Evolutionary conservation across 2,888 invertebrate genomes (phyloP).

Genomic region (Myopa tessellatipennis): DNA sequence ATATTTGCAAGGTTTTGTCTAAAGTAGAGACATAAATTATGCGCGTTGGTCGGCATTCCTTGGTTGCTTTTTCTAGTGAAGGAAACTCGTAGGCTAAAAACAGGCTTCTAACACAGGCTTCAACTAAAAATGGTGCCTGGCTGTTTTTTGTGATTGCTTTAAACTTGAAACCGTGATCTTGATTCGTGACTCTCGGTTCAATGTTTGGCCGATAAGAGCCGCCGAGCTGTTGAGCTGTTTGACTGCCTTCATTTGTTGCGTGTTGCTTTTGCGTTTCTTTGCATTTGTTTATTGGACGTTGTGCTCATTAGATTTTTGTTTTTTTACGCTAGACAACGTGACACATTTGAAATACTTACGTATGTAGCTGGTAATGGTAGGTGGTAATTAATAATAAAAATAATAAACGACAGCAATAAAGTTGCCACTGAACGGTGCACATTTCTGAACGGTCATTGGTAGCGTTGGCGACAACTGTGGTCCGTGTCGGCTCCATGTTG

Average conservation of each 20-base stretch:
- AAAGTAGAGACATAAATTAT: no score
- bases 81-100: background rate
- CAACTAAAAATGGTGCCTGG: background rate
- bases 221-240: constrained; percentile 11
- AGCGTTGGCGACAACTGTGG: background rate
- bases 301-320: background rate
- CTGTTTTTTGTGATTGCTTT: background rate
- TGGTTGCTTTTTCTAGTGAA: background rate
- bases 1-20: no score
- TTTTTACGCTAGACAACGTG: constrained; percentile 9
- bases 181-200: constrained; percentile 52
- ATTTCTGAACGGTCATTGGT: background rate
- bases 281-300: background rate
- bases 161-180: constrained; percentile 52
- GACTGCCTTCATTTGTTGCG: constrained; percentile 1
- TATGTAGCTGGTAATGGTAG: no score
- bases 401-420: background rate
- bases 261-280: background rate
- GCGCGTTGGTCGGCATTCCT: no score
- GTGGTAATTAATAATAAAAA: background rate
- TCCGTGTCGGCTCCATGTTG: background rate
- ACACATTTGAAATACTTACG: background rate
- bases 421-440: background rate
- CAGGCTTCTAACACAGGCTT: background rate
- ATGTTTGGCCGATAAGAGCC: constrained; percentile 31